Base-by-base conservation (phyloP, 2,888 invertebrate species). In the Drosophila longiperda region DNA sequence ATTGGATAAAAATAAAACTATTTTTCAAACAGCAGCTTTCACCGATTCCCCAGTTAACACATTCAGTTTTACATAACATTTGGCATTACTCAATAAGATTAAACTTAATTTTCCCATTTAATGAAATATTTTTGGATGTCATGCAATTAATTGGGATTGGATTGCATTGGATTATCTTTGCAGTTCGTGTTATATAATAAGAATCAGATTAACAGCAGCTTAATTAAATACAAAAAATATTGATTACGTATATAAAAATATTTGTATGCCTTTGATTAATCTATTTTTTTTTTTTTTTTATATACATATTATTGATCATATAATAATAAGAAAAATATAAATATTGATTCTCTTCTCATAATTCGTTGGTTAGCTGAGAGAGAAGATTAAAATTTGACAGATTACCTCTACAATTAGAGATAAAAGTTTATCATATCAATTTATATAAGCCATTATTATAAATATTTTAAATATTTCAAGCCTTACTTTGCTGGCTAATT, bases 91-190 rank as follows among this genome's bases (percentile, higher is more conserved):
- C 36, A 36, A 17, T 36, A 36, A 17, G 0, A 38, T 4, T 17
- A 17, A 8, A 17, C 9, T 40, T 9, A 9, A n/a, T 20, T 6
- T 20, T 1, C n/a, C n/a, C 11, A 5, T 1, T 42, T 32, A n/a
- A n/a, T 62, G 38, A 42, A 48, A 40, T n/a, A 36, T n/a, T 7
- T 3, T 40, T 1, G 55, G 15, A 15, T 20, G 53, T 55, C 57
- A 63, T 54, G 53, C 63, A 83, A 80, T 75, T 70, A 77, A 74
- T 67, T 73, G 34, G 38, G 20, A 59, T 29, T 62, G 67, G 29
- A 29, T 29, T 62, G 67, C 6, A 29, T 29, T 29, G 29, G 29
- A 74, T 63, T 75, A 58, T 67, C 12, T 36, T 26, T 32, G 38
- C 32, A 26, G 17, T 29, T 70, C 3, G 9, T 52, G 36, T 57